Evolutionary conservation across 2,888 invertebrate species (phyloP).

Genomic region (Acanthacorydalis orientalis): DNA sequence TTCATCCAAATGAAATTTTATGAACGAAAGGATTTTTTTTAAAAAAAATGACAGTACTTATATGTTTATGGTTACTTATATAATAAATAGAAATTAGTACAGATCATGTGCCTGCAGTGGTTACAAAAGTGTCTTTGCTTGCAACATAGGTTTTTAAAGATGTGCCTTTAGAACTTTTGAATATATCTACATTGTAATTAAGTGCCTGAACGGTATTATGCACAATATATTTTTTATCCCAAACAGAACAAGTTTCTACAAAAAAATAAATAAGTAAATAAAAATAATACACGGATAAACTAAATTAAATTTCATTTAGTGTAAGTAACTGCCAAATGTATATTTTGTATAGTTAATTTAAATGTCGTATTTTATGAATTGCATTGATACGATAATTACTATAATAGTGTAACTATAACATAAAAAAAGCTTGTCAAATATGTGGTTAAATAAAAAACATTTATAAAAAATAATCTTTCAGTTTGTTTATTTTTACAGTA

Average conservation of each 20-base stretch:
- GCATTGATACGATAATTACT: constrained; percentile 1
- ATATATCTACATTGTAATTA: constrained; percentile 1
- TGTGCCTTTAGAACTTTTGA: constrained; percentile 4
- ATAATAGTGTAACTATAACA: constrained; percentile 4
- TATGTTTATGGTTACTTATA: constrained; percentile 3
- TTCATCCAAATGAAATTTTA: too few relatives aligned
- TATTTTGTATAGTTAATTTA: constrained; percentile 7
- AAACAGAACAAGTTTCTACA: not conserved
- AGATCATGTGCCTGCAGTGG: not conserved
- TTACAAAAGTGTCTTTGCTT: constrained; percentile 4
- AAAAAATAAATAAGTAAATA: not conserved
- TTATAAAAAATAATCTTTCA: not conserved
- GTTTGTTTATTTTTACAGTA: not conserved
- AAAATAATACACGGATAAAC: not conserved
- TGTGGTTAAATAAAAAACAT: constrained; percentile 7
- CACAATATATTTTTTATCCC: not conserved
- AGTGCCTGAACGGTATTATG: constrained; percentile 3
- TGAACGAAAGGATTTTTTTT: not conserved
- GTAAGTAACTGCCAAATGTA: constrained; percentile 7
- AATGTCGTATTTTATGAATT: constrained; percentile 2
- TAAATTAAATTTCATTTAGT: not conserved
- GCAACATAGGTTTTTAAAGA: constrained; percentile 1
- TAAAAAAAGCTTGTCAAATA: constrained; percentile 7
- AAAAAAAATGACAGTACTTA: constrained; percentile 2
- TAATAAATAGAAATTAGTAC: not conserved